These are phyloP conservation scores for Bradypus variegatus DNA, from an alignment of 2,797 vertebrate genomes.

Conservation along the genomic window DNA sequence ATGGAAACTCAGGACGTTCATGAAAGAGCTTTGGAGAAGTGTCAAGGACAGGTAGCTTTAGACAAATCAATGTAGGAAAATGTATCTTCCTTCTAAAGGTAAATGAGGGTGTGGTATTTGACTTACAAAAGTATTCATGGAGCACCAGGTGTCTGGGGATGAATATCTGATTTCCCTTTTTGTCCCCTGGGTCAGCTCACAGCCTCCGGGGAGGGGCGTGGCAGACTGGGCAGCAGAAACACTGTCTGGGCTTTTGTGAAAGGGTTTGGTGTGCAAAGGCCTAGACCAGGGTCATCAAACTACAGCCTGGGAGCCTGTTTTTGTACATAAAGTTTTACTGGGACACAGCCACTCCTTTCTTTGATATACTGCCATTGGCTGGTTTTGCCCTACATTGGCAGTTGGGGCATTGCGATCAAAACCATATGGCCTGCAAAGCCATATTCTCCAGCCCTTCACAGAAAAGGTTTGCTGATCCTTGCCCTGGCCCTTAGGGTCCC, in stretches of 20 bases:
- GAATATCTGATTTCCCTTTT: not conserved
- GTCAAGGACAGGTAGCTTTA: not conserved
- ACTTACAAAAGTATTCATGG: not conserved
- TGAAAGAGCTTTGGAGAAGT: not conserved
- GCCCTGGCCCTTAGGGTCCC: not conserved
- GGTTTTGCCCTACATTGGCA: not conserved
- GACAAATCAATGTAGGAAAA: not conserved
- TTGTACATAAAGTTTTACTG: constrained; percentile 36
- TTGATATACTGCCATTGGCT: not conserved
- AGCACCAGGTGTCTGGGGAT: not conserved
- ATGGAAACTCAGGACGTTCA: not conserved
- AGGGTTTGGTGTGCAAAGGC: not conserved
- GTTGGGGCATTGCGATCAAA: not conserved
- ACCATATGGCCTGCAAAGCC: not conserved
- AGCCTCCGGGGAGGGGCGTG: not conserved
- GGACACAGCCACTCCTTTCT: not conserved
- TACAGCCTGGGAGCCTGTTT: not conserved
- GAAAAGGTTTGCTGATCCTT: not conserved
- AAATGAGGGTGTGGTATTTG: not conserved
- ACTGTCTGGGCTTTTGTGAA: not conserved
- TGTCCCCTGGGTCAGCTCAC: not conserved
- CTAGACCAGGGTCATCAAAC: not conserved
- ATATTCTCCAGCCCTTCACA: not conserved
- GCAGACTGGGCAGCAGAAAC: fast-evolving
- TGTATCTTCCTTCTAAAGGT: not conserved